Percentiles rank a stretch among this genome's conserved stretches.
Evolutionary conservation across 2,113 vertebrate genomes (phyloP).

Genomic region (Semnornis frantzii): DNA sequence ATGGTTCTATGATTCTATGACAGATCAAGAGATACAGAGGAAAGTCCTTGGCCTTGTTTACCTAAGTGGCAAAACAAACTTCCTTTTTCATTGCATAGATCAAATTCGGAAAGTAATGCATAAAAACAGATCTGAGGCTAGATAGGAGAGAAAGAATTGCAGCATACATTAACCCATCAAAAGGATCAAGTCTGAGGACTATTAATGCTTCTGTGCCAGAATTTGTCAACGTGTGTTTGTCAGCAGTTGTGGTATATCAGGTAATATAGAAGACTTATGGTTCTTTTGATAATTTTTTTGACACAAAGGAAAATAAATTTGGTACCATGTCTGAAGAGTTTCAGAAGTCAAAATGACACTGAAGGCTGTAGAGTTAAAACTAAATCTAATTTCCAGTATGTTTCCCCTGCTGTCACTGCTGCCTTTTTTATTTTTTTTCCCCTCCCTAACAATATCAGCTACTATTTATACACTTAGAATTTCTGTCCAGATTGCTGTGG

Average conservation of each 20-base stretch:
- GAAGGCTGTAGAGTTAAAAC: background rate
- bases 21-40: background rate
- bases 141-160: background rate
- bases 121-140: background rate
- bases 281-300: background rate
- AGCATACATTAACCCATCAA: background rate
- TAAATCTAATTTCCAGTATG: constrained; percentile 31
- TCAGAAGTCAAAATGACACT: constrained; percentile 52
- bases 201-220: background rate
- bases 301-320: constrained; percentile 45
- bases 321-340: constrained; percentile 33
- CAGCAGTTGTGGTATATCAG: background rate
- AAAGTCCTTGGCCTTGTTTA: background rate
- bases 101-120: background rate
- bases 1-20: background rate
- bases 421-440: background rate
- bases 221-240: background rate
- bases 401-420: constrained; percentile 50
- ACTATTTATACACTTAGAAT: constrained; percentile 80
- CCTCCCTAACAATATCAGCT: constrained; percentile 47
- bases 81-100: background rate
- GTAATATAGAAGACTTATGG: background rate
- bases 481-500: constrained; percentile 78
- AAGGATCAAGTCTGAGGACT: background rate
- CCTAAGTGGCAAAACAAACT: background rate